Percentiles rank a stretch among this genome's conserved stretches.
Evolutionary conservation across 2,888 invertebrate species (phyloP).

Genomic region (Lacanobia oleracea): DNA sequence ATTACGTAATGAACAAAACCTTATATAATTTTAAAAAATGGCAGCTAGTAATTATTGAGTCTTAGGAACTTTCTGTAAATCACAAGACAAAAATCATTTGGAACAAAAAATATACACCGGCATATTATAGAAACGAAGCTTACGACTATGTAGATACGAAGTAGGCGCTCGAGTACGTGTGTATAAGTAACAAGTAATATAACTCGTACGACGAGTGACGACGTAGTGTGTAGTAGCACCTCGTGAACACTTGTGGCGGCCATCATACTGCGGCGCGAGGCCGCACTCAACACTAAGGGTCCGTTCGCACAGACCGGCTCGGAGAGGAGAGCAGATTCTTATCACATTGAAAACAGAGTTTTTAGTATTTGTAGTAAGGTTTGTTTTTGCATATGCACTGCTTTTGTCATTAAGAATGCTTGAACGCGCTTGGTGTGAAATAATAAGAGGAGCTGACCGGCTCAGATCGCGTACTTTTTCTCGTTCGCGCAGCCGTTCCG

Average conservation of each 20-base stretch:
- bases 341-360: too few species aligned
- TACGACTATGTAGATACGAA: constrained; percentile 49
- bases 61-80: constrained; percentile 88
- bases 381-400: too few species aligned
- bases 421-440: too few species aligned
- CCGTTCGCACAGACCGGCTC: too few species aligned
- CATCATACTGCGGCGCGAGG: constrained; percentile 6
- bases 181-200: constrained; percentile 57
- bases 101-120: constrained; percentile 48
- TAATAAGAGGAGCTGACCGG: too few species aligned
- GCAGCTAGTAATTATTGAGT: constrained; percentile 85
- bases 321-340: too few species aligned
- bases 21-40: constrained; percentile 77
- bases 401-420: too few species aligned
- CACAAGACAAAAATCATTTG: constrained; percentile 73
- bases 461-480: too few species aligned
- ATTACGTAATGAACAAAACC: constrained; percentile 73
- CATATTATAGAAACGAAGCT: constrained; percentile 38
- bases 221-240: constrained; percentile 70
- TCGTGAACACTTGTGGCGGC: constrained; percentile 71
- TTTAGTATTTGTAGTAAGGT: too few species aligned
- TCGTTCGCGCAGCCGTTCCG: too few species aligned
- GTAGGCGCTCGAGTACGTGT: constrained; percentile 56
- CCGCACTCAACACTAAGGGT: too few species aligned
- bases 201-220: constrained; percentile 55